Evolutionary conservation across 2,888 invertebrate genomes (phyloP), one percentile per base, ranked within the genome.

Genomic region (Heliconius charithonia): DNA sequence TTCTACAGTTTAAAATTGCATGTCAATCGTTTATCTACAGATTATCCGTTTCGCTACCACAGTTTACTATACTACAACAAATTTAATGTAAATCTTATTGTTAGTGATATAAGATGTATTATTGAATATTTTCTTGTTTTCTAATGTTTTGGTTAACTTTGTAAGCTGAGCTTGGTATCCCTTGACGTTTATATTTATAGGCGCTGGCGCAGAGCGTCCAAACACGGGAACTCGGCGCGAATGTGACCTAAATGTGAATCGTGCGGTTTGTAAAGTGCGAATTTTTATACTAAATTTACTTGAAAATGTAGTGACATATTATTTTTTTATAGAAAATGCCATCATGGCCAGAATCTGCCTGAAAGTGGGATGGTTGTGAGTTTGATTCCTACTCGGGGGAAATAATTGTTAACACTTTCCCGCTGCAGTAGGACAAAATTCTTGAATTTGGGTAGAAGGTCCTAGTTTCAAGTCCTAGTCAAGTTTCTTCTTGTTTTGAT

Each of bases 161-260:
- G 75, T 76, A 71, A 79, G 62, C 84, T 82, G 80, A 80, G 84
- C 85, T 85, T 85, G 85, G 84, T 88, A 87, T 91, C 91, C 91
- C 88, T 90, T 91, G 91, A 92, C 91, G 90, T 91, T 87, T 90
- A 88, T 92, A 92, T 92, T 92, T 92, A 92, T 91, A 87, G 90
- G 89, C 89, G 92, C 89, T 84, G 87, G 91, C 90, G 91, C 92
- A 89, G 86, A 87, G 88, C 90, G 89, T 90, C 89, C 89, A 88
- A 89, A 92, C 91, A 90, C 87, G 87, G 89, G 88, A 88, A 87
- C 87, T 90, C 89, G 88, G 89, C 91, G 92, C 91, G 91, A 92
- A 90, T 93, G 93, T 93, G 93, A 93, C 93, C 93, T 85, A 93
- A 84, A 91, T 92, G 90, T 84, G 69, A 74, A 74, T 51, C 69